Percentiles rank a stretch among this genome's conserved stretches.
Evolutionary conservation across 2,113 vertebrate genomes (phyloP).

Genomic region (Chaetops frenatus): DNA sequence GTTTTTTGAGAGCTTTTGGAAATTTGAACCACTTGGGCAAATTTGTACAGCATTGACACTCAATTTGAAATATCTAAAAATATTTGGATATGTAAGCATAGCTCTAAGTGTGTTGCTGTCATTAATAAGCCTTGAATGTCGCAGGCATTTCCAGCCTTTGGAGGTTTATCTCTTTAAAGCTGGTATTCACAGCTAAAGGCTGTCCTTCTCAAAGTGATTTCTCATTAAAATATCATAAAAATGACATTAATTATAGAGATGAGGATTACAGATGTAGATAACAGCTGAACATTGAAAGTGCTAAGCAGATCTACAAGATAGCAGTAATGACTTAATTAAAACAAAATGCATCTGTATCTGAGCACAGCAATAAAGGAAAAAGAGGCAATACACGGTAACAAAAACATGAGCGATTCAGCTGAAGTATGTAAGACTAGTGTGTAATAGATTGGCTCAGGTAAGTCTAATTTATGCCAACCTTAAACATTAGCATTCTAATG

Average conservation of each 20-base stretch:
- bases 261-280: slow-evolving; percentile 58
- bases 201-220: slow-evolving; percentile 14
- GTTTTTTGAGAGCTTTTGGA: slow-evolving; percentile 15
- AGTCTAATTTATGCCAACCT: slow-evolving; percentile 41
- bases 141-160: neutral
- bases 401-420: slow-evolving; percentile 27
- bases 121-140: slow-evolving; percentile 40
- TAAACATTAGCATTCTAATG: neutral
- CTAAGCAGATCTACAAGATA: slow-evolving; percentile 49
- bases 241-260: slow-evolving; percentile 49
- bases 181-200: slow-evolving; percentile 22
- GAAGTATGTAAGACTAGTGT: slow-evolving; percentile 32
- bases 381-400: slow-evolving; percentile 8
- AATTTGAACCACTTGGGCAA: slow-evolving; percentile 38
- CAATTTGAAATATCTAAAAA: slow-evolving; percentile 16
- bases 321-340: slow-evolving; percentile 60
- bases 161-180: slow-evolving; percentile 5
- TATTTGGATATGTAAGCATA: neutral
- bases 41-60: slow-evolving; percentile 1
- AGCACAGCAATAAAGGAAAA: slow-evolving; percentile 39
- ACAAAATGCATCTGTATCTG: slow-evolving; percentile 37
- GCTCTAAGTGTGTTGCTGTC: neutral
- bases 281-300: slow-evolving; percentile 37
- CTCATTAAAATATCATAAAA: slow-evolving; percentile 30
- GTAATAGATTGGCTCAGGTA: slow-evolving; percentile 38